These are phyloP conservation scores for Temnothorax rugatulus DNA, from an alignment of 2,888 invertebrate genomes.

Conservation along the genomic window DNA sequence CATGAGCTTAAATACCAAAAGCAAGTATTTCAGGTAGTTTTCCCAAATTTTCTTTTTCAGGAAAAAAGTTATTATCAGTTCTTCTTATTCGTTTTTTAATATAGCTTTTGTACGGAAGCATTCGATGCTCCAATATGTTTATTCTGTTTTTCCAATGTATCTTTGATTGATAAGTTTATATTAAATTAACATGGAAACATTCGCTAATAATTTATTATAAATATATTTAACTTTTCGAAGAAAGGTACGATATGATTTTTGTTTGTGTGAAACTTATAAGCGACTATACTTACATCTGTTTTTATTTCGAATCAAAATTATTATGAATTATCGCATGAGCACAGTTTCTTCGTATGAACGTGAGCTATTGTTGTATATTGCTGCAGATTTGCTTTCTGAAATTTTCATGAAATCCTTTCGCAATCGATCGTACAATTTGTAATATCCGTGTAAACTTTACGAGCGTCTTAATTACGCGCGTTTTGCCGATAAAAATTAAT, in stretches of 20 bases:
- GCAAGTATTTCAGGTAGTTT: background rate
- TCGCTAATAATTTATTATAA: background rate
- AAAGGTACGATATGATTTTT: background rate
- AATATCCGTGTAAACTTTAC: conserved; percentile 17
- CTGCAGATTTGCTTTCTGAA: background rate
- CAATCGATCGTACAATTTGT: background rate
- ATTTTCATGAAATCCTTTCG: conserved; percentile 5
- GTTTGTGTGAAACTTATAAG: background rate
- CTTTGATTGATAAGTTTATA: background rate
- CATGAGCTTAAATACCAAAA: background rate
- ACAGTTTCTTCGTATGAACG: background rate
- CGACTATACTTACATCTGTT: background rate
- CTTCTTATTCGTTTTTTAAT: background rate
- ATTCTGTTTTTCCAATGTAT: background rate
- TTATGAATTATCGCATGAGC: background rate
- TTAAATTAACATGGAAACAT: background rate
- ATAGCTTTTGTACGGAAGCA: background rate
- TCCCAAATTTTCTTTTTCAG: background rate
- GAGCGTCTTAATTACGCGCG: conserved; percentile 6
- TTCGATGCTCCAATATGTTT: background rate
- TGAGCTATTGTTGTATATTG: background rate
- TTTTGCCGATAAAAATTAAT: conserved; percentile 32
- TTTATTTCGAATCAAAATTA: background rate
- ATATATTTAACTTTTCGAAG: conserved; percentile 2
- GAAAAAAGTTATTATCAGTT: background rate